Base-by-base conservation (phyloP, 1,140 invertebrate genomes). In the Aphelenchoides fujianensis region DNA sequence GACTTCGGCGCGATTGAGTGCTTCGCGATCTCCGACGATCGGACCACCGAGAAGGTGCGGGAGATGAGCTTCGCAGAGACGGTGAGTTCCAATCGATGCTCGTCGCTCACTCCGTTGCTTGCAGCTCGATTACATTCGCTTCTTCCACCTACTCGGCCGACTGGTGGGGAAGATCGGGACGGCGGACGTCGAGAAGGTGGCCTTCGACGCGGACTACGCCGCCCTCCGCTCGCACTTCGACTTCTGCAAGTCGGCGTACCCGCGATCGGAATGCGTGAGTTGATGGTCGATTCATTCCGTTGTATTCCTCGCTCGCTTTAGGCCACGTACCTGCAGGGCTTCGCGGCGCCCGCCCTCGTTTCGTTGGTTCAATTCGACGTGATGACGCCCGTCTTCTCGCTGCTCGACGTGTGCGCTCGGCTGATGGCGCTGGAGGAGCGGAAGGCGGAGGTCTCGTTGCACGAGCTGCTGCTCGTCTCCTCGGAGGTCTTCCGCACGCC, bases 1-100 rank as follows among this genome's bases (percentile, higher is more conserved):
- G 71, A 73, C 36, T 73, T 73, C 55, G 35, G 57, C 31, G 48
- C 66, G 23, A 28, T 57, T 1, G 16, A 66, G n/a, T 35, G 16
- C 16, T 19, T 66, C 12, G 27, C 28, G n/a, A 12, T 66, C 0
- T 30, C 31, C n/a, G 36, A 66, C 7, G 32, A 66, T 3, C 28
- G 16, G n/a, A 31, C 53, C 16, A 66, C 63, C 19, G 63, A 34
- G 53, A 66, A 36, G 16, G 63, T 66, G 12, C 37, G 32, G 34
- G 1, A 66, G 31, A 30, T 66, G n/a, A 35, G 12, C 16, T 66
- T 36, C 31, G 12, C 23, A 16, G 63, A 66, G 7, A 66, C 34
- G 63, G 63, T 66, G 31, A 64, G 32, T 9, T 41, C 16, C 28
- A 12, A 32, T 32, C 23, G 7, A 2, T 3, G 7, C 0, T 63